These are phyloP conservation scores for Nycteola revayana DNA, from an alignment of 2,888 invertebrate species.

Conservation along the genomic window DNA sequence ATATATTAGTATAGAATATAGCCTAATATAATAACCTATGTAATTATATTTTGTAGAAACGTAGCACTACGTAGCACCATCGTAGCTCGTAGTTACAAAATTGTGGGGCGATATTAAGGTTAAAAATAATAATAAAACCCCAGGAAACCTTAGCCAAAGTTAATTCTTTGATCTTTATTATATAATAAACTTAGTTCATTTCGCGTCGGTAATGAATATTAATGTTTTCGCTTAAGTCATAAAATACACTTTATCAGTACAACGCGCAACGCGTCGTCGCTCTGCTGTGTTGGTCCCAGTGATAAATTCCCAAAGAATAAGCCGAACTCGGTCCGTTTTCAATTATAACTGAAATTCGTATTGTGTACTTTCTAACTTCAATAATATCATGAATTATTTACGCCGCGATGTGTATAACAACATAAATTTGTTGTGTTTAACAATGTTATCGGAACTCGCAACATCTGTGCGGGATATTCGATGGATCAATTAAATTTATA, in stretches of 20 bases:
- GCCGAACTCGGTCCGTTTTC: conserved; percentile 69
- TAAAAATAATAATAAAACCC: conserved; percentile 42
- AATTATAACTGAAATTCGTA: conserved; percentile 69
- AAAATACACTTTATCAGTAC: conserved; percentile 78
- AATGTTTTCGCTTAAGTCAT: conserved; percentile 77
- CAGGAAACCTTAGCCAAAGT: conserved; percentile 36
- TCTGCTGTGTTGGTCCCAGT: conserved; percentile 53
- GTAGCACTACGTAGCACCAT: no score
- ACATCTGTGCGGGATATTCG: conserved; percentile 19
- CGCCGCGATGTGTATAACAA: conserved; percentile 49
- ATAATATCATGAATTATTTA: conserved; percentile 69
- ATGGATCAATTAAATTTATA: conserved; percentile 24
- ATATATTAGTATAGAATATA: no score
- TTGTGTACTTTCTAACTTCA: conserved; percentile 64
- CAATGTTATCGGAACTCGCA: conserved; percentile 28
- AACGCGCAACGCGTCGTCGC: conserved; percentile 68
- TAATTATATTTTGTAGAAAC: no score
- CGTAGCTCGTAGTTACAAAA: conserved; percentile 7
- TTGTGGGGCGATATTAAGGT: conserved; percentile 24
- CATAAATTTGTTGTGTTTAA: conserved; percentile 49
- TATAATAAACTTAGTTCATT: conserved; percentile 79
- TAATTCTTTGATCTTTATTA: conserved; percentile 72
- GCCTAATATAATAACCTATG: no score
- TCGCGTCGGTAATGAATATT: conserved; percentile 76
- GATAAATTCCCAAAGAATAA: conserved; percentile 75